Evolutionary conservation across 2,888 invertebrate genomes (phyloP).

Genomic region (Calameuta filiformis): DNA sequence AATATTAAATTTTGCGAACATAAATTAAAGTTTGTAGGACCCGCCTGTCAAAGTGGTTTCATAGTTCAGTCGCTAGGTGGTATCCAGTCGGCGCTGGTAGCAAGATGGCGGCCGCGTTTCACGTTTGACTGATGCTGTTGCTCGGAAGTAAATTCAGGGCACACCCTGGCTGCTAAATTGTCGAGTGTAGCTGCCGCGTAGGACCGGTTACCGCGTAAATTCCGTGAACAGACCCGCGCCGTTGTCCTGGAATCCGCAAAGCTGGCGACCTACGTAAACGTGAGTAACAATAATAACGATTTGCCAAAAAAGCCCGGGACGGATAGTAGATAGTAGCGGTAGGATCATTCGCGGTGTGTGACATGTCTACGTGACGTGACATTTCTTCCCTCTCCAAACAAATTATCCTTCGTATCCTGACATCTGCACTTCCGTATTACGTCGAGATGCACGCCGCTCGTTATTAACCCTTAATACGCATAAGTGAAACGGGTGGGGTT

Average conservation of each 20-base stretch:
- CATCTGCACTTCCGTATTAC: neutral
- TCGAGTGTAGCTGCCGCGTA: conserved; percentile 24
- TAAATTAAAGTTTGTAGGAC: conserved; percentile 2
- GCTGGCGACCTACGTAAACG: conserved; percentile 29
- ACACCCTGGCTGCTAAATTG: conserved; percentile 43
- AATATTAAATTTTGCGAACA: neutral
- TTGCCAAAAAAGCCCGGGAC: conserved; percentile 4
- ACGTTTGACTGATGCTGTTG: conserved; percentile 56
- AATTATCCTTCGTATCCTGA: conserved; percentile 14
- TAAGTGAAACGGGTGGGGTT: conserved; percentile 2
- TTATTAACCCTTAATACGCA: neutral
- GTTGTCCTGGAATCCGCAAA: conserved; percentile 26
- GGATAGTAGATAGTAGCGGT: neutral
- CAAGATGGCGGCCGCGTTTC: conserved; percentile 57
- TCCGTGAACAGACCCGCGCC: conserved; percentile 16
- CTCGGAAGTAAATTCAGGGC: conserved; percentile 47
- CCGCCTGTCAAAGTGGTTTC: conserved; percentile 12
- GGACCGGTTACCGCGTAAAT: conserved; percentile 19
- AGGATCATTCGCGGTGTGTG: conserved; percentile 19
- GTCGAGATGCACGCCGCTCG: conserved; percentile 20
- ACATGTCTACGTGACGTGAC: conserved; percentile 15
- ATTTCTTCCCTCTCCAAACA: conserved; percentile 1
- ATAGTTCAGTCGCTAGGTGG: conserved; percentile 12
- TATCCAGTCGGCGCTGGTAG: conserved; percentile 24
- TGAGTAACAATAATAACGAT: conserved; percentile 37